Evolutionary conservation across 2,113 vertebrate genomes (phyloP).

Genomic region (Rhipidura dahli): DNA sequence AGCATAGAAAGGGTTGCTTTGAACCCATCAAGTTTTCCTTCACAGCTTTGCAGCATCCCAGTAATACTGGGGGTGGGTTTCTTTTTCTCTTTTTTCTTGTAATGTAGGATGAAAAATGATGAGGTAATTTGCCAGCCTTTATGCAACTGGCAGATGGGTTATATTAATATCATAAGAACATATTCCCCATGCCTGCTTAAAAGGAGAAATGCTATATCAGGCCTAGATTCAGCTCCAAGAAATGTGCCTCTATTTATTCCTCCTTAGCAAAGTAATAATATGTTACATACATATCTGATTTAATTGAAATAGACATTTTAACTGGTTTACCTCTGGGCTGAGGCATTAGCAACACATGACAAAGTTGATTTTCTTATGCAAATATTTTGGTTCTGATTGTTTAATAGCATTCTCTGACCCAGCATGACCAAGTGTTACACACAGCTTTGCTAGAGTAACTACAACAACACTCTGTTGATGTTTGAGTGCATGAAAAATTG

Average conservation of each 20-base stretch:
- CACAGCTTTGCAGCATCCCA: background rate
- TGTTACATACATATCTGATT: background rate
- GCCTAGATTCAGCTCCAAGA: background rate
- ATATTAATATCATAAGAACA: slow-evolving; percentile 64
- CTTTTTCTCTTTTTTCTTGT: background rate
- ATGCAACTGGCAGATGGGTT: slow-evolving; percentile 61
- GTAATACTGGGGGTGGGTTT: background rate
- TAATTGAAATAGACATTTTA: background rate
- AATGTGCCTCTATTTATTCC: slow-evolving; percentile 13
- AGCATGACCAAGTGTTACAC: background rate
- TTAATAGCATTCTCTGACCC: background rate
- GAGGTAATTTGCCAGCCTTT: slow-evolving; percentile 47
- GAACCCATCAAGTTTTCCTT: background rate
- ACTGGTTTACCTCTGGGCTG: background rate
- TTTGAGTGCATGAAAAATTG: background rate
- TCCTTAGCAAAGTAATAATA: background rate
- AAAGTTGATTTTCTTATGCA: background rate
- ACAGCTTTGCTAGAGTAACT: background rate
- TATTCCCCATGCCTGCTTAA: slow-evolving; percentile 27
- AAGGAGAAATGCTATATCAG: slow-evolving; percentile 27
- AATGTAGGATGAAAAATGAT: slow-evolving; percentile 27
- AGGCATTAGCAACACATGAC: background rate
- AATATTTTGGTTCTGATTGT: background rate
- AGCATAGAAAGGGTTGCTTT: background rate
- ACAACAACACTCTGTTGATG: background rate